Conservation (phyloP, 2,113 vertebrate species). For the Andinoacara biseriatus region DNA sequence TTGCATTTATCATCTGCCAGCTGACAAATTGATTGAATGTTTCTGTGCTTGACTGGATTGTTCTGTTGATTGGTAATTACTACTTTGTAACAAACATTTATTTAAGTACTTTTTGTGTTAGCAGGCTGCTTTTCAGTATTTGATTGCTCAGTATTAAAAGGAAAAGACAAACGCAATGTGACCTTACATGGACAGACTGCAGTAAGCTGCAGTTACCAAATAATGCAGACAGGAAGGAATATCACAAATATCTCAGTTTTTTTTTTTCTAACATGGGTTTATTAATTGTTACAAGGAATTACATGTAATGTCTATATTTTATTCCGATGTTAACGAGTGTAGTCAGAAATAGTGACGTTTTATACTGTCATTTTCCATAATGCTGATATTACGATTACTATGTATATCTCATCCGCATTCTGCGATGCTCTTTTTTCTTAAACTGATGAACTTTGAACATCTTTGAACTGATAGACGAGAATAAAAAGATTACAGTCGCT, state of each 20-base stretch:
- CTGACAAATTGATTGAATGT: neutral
- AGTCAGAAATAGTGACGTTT: neutral
- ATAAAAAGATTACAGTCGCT: slow-evolving; percentile 26
- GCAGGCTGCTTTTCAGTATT: neutral
- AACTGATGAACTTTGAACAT: neutral
- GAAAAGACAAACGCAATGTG: neutral
- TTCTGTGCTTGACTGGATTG: neutral
- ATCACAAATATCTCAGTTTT: neutral
- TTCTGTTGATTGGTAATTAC: neutral
- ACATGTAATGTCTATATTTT: neutral
- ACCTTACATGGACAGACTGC: neutral
- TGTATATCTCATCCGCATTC: neutral
- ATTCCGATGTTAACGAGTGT: neutral
- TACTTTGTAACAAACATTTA: neutral
- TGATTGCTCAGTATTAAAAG: neutral
- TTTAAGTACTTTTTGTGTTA: neutral
- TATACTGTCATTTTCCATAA: slow-evolving; percentile 6
- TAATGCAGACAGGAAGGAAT: neutral
- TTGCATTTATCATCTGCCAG: neutral
- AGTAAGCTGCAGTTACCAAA: neutral
- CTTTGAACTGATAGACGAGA: slow-evolving; percentile 34
- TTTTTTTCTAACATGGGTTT: neutral
- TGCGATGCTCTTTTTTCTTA: neutral
- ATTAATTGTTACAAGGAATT: neutral
- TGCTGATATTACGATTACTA: neutral